Percentiles rank a stretch among this genome's conserved stretches.
Evolutionary conservation across 1,140 invertebrate genomes (phyloP).

Genomic region (Drosophila athabasca): DNA sequence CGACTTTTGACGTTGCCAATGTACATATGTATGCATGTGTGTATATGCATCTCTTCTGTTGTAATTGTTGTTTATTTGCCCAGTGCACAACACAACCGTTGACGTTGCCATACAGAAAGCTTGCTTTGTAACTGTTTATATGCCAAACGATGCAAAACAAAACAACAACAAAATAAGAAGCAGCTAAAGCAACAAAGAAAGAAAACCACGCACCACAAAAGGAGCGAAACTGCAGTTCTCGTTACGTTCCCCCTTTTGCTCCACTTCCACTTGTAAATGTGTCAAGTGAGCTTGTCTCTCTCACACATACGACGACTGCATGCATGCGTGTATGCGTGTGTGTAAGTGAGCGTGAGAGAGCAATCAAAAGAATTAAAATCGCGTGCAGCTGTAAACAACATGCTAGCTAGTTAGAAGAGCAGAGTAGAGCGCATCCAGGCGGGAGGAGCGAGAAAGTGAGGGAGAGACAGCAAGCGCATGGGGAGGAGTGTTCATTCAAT

Average conservation of each 20-base stretch:
- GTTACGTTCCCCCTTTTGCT: constrained; percentile 49
- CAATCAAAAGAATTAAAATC: constrained; percentile 55
- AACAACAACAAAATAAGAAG: constrained; percentile 60
- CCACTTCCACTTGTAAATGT: constrained; percentile 52
- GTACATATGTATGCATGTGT: too few species aligned
- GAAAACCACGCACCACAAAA: constrained; percentile 47
- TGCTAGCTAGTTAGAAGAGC: constrained; percentile 29
- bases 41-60: constrained; percentile 8
- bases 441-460: constrained; percentile 1
- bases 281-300: constrained; percentile 47
- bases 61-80: constrained; percentile 62
- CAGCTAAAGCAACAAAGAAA: constrained; percentile 43
- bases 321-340: constrained; percentile 1
- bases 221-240: constrained; percentile 36
- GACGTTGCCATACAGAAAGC: constrained; percentile 70
- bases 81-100: constrained; percentile 68
- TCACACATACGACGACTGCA: not conserved
- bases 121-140: constrained; percentile 71
- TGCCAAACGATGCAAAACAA: constrained; percentile 64
- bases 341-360: constrained; percentile 49
- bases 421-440: not conserved
- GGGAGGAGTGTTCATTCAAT: constrained; percentile 38
- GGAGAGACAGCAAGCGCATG: constrained; percentile 18
- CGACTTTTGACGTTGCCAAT: too few species aligned
- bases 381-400: constrained; percentile 53